Evolutionary conservation across 2,888 invertebrate genomes (phyloP).

Genomic region (Rapana venosa): DNA sequence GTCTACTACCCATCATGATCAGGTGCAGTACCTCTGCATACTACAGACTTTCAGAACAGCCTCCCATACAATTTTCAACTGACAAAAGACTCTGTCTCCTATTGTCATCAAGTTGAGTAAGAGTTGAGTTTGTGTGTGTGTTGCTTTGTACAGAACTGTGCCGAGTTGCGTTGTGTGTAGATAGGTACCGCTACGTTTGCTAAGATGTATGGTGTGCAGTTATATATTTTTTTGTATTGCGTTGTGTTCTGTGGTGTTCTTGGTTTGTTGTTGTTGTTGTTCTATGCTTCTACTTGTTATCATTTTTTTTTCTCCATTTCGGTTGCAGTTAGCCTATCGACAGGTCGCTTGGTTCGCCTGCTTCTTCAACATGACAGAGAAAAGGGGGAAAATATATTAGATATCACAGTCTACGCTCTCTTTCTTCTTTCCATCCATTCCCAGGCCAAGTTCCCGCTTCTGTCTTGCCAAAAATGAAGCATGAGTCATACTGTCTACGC

Average conservation of each 20-base stretch:
- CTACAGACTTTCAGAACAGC: no score
- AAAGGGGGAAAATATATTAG: background rate
- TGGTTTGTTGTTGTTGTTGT: background rate
- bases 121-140: background rate
- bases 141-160: background rate
- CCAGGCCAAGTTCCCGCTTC: background rate
- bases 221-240: background rate
- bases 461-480: background rate
- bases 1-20: no score
- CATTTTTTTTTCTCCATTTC: no score
- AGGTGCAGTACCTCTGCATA: no score
- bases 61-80: no score
- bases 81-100: no score
- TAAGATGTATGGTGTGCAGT: no score
- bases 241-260: background rate
- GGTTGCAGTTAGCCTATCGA: background rate
- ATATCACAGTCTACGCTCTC: background rate
- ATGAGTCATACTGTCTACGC: background rate
- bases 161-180: background rate
- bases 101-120: no score
- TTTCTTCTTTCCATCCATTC: background rate
- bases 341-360: background rate
- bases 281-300: background rate
- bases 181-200: no score
- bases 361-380: background rate